phyloP scores from a whole-genome alignment of 1,140 invertebrate species.

The silkworm (Bombyx mori) region DNA sequence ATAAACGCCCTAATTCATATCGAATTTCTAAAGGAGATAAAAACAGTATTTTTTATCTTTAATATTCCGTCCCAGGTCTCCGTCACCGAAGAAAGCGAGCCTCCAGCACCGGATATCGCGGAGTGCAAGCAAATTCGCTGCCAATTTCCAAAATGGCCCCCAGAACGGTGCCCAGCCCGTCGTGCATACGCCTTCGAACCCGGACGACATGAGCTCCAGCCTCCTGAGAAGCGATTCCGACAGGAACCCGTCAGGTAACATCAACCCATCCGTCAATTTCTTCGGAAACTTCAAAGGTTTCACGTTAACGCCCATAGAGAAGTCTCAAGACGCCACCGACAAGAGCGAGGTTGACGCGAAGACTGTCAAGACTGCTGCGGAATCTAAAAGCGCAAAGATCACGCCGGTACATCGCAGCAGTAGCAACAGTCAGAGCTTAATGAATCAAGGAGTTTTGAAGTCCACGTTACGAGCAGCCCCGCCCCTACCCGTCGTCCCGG shows the following conservation, averaged over 20 bases:
- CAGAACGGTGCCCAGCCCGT: constrained; percentile 65
- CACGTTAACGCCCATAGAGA: constrained; percentile 78
- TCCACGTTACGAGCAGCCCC: constrained; percentile 61
- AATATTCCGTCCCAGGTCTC: constrained; percentile 29
- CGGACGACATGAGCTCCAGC: constrained; percentile 75
- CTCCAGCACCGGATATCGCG: constrained; percentile 56
- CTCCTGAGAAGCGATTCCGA: constrained; percentile 69
- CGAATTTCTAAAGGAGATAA: too few relatives aligned
- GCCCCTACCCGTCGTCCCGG: constrained; percentile 58
- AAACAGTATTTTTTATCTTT: not conserved
- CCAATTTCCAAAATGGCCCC: constrained; percentile 50
- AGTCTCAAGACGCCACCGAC: constrained; percentile 44
- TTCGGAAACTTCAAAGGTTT: constrained; percentile 91
- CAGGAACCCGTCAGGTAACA: constrained; percentile 65
- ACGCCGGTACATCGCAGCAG: constrained; percentile 56
- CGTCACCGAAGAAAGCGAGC: constrained; percentile 64
- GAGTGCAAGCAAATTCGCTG: constrained; percentile 60
- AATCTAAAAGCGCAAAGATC: constrained; percentile 51
- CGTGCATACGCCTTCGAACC: constrained; percentile 70
- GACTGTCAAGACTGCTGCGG: constrained; percentile 4
- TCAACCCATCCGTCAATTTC: constrained; percentile 73
- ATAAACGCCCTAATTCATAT: too few relatives aligned
- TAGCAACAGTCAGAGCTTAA: constrained; percentile 47
- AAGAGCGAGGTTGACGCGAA: constrained; percentile 12
- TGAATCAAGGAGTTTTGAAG: constrained; percentile 44